Evolutionary conservation across 2,797 vertebrate genomes (phyloP), one percentile per base, ranked within the genome.

Genomic region (Catostomus latipinnis): DNA sequence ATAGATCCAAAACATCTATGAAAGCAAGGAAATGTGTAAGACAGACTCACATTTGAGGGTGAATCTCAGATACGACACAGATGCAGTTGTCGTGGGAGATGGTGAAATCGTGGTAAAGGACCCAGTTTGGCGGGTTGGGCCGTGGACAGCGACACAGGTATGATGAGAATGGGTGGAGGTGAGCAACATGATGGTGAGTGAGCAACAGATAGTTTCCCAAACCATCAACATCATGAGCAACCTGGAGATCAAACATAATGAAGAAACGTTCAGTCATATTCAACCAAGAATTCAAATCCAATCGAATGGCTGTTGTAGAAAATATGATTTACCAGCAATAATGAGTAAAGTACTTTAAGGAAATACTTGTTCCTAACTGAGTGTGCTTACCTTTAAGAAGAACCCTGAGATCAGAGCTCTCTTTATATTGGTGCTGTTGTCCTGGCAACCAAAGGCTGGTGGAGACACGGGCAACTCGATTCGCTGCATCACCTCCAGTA

Each of bases 81-180:
- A 99, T 95, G 91, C 98, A 98, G 93, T 99, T 99, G 83, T 98
- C 96, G 18, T 94, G 92, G 0, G 96, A 96, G 91, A 98, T 94
- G 87, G 95, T 97, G 91, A 99, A 99, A 58, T 93, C 95, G 0
- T 99, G 96, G 88, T 97, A 99, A 0, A 99, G 93, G 66, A 98
- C 95, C 97, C 97, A 98, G 1, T 89, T 82, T 2, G 97, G 98
- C 0, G 92, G 96, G 69, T 45, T 82, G 14, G 89, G 93, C 0
- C 90, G 83, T 0, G 96, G 94, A 5, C 91, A 90, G 6, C 92
- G 92, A 79, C 93, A 94, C 85, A 91, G 87, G 89, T 98, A 99
- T 69, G 95, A 95, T 0, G 95, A 97, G 83, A 91, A 83, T 0
- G 95, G 93, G 56, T 98, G 95, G 72, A 98, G 92, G 84, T 97